Conservation (phyloP, 2,797 vertebrate species). For the Columba guinea region DNA sequence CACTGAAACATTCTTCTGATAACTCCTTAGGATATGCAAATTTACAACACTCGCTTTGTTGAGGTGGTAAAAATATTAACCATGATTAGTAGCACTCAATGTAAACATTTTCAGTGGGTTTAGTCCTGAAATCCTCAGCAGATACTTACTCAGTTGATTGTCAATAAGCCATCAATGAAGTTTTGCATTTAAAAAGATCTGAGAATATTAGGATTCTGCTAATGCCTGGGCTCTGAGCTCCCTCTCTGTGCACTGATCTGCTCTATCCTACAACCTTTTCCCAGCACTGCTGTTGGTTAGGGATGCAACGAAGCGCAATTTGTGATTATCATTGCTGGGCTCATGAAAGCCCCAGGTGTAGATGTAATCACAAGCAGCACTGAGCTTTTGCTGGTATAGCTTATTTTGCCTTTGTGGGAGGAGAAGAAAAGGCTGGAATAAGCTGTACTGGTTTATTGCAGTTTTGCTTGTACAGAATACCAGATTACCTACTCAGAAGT, state of each 20-base stretch:
- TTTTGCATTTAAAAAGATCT: not conserved
- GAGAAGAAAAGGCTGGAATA: constrained; percentile 45
- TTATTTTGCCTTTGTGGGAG: constrained; percentile 55
- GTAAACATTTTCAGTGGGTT: not conserved
- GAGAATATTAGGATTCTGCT: not conserved
- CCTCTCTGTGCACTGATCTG: not conserved
- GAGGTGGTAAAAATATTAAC: not conserved
- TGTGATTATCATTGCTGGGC: constrained; percentile 22
- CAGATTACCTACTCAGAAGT: constrained; percentile 42
- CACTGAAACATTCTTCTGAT: not conserved
- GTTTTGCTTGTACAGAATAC: constrained; percentile 47
- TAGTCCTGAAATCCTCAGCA: not conserved
- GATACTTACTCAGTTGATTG: not conserved
- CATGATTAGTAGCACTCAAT: not conserved
- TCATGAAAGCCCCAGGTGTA: constrained; percentile 61
- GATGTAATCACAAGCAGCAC: constrained; percentile 48
- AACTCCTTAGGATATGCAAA: not conserved
- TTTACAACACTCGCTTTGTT: not conserved
- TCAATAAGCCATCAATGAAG: not conserved
- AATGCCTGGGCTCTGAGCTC: not conserved
- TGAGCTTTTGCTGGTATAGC: constrained; percentile 41
- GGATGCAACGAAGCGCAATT: not conserved
- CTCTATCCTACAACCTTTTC: not conserved
- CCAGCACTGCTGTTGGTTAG: not conserved
- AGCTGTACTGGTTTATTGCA: constrained; percentile 40